phyloP scores from a whole-genome alignment of 1,140 invertebrate genomes.

The Heliothis virescens region DNA sequence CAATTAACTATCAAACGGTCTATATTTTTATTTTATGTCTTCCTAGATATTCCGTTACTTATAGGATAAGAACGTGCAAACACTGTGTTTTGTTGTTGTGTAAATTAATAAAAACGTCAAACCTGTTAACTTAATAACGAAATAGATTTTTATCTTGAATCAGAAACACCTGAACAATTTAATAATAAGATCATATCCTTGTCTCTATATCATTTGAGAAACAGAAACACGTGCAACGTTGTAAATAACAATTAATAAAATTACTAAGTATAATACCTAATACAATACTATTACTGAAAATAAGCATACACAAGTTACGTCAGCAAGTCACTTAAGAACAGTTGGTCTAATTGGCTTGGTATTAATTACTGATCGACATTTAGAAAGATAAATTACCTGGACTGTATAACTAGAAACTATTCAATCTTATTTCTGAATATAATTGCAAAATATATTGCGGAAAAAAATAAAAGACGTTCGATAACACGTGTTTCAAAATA shows the following conservation, averaged over 20 bases:
- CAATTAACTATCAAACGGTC: no score
- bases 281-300: background rate
- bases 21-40: no score
- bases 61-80: no score
- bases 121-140: background rate
- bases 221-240: slow-evolving; percentile 9
- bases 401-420: no score
- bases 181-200: slow-evolving; percentile 15
- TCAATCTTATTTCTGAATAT: no score
- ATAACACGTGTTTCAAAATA: no score
- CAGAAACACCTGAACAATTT: background rate
- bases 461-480: no score
- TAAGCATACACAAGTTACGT: background rate
- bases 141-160: background rate
- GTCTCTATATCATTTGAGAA: background rate
- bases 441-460: no score
- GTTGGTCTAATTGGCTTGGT: background rate
- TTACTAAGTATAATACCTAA: background rate
- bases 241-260: slow-evolving; percentile 14
- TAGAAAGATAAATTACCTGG: no score
- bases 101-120: no score
- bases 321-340: background rate
- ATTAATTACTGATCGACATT: background rate
- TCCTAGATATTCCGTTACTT: no score
- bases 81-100: no score